Conservation (phyloP, 1,140 invertebrate species). For the Procambarus clarkii region DNA sequence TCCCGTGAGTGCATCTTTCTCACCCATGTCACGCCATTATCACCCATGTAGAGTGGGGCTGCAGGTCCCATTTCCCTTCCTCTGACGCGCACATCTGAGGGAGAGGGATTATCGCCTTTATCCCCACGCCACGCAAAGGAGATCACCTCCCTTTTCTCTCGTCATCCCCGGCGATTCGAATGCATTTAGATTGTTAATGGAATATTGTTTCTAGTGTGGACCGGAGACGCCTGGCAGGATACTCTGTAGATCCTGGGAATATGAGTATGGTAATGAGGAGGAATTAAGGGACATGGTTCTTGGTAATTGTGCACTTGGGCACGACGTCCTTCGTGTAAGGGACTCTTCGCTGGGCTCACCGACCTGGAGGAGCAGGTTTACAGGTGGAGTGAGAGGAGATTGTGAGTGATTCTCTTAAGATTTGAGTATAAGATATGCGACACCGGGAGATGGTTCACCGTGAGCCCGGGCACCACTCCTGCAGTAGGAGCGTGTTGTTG, state of each 20-base stretch:
- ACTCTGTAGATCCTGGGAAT: neutral
- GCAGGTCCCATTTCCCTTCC: neutral
- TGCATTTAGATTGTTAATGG: slow-evolving; percentile 66
- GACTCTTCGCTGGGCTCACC: no score
- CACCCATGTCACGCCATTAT: neutral
- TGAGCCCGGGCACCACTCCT: no score
- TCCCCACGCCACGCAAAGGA: neutral
- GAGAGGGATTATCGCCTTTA: slow-evolving; percentile 3
- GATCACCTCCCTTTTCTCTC: neutral
- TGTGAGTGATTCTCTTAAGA: no score
- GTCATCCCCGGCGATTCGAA: slow-evolving; percentile 37
- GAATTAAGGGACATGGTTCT: neutral
- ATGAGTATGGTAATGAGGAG: slow-evolving; percentile 37
- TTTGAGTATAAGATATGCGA: no score
- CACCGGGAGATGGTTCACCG: no score
- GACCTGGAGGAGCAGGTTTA: no score
- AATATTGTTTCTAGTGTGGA: slow-evolving; percentile 58
- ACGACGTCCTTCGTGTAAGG: no score
- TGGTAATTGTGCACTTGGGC: neutral
- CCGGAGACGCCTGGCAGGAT: neutral
- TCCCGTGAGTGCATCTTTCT: slow-evolving; percentile 54
- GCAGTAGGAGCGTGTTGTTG: no score
- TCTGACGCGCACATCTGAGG: neutral
- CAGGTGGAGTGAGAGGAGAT: no score
- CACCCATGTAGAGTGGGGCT: neutral